Percentiles rank a stretch among this genome's conserved stretches.
phyloP scores from a whole-genome alignment of 2,113 vertebrate species.

The Asarcornis scutulata region DNA sequence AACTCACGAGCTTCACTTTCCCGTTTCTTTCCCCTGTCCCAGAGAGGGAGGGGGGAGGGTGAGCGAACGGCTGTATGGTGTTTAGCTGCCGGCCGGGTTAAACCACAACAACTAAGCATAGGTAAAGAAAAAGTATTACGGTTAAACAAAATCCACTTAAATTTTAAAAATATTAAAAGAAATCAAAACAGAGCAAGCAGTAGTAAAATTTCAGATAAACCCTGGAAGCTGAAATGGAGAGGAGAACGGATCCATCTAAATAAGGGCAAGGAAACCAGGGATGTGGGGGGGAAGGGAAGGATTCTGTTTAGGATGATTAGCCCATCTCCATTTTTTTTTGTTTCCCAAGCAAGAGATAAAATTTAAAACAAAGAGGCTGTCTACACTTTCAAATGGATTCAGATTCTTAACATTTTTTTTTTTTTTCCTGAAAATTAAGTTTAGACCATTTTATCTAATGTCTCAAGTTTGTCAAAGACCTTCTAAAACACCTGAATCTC shows the following conservation, averaged over 20 bases:
- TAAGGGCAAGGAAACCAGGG: neutral
- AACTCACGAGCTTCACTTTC: no score
- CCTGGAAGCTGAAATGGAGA: neutral
- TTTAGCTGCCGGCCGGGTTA: no score
- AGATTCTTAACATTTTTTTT: neutral
- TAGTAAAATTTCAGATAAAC: constrained; percentile 24
- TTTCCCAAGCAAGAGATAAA: neutral
- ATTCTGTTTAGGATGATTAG: neutral
- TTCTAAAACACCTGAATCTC: neutral
- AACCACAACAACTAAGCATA: neutral
- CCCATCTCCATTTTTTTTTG: neutral
- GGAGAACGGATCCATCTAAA: neutral
- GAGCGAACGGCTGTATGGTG: no score
- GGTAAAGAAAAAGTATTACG: neutral
- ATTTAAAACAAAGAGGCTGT: neutral
- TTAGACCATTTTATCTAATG: neutral
- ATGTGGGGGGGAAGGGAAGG: neutral
- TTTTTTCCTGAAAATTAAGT: neutral
- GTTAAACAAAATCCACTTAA: neutral
- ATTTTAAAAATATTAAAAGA: neutral
- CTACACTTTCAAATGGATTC: neutral
- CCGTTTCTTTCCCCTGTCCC: no score
- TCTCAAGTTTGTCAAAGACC: neutral
- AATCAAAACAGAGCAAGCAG: neutral
- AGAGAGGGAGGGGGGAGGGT: no score